A percentile compares a stretch with the other conserved stretches of the same genome.
Evolutionary conservation across 2,797 vertebrate species (phyloP).

Genomic region (Semaprochilodus insignis): DNA sequence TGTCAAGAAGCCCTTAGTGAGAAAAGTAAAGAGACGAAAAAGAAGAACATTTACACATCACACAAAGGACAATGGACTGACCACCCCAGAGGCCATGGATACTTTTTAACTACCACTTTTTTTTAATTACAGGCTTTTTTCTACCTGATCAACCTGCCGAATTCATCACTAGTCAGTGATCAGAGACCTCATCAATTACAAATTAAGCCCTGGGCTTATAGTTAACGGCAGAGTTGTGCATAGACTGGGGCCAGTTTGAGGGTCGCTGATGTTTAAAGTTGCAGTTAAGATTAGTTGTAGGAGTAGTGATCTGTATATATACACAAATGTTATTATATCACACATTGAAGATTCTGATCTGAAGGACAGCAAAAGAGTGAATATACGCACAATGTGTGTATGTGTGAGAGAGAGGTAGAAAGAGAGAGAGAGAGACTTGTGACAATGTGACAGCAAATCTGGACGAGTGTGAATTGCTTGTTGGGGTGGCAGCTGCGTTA

Average conservation of each 20-base stretch:
- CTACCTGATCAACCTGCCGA: too few relatives aligned
- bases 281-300: not conserved
- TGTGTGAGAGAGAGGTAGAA: not conserved
- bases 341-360: not conserved
- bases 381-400: not conserved
- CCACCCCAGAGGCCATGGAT: too few relatives aligned
- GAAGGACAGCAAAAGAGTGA: not conserved
- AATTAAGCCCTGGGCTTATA: too few relatives aligned
- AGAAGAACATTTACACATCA: too few relatives aligned
- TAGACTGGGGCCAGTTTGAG: not conserved
- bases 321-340: conserved; percentile 2
- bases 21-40: too few relatives aligned
- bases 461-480: conserved; percentile 48
- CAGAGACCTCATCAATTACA: too few relatives aligned
- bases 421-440: conserved; percentile 9
- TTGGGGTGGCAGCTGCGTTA: conserved; percentile 52
- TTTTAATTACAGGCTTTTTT: too few relatives aligned
- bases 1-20: too few relatives aligned
- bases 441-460: conserved; percentile 42
- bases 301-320: not conserved
- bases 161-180: too few relatives aligned
- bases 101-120: too few relatives aligned
- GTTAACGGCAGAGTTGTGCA: too few relatives aligned
- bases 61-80: too few relatives aligned
- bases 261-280: not conserved